phyloP scores from a whole-genome alignment of 2,888 invertebrate species.

The Molanna angustata region DNA sequence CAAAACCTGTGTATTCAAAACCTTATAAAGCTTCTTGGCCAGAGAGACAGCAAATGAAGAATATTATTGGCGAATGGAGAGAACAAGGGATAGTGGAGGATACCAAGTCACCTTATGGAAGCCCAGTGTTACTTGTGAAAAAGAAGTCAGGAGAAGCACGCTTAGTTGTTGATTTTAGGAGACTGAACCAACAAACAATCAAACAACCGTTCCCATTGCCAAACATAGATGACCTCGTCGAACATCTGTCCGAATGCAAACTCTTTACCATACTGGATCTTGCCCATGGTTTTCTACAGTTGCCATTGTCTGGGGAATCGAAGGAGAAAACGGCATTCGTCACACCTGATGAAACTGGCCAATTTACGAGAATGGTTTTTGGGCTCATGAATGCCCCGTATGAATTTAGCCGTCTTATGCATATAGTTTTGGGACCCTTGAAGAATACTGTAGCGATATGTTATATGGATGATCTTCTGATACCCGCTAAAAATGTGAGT shows the following conservation, averaged over 20 bases:
- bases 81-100: slow-evolving; percentile 1
- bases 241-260: not conserved
- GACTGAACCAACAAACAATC: not conserved
- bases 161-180: not conserved
- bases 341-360: not conserved
- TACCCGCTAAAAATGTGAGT: not conserved
- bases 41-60: not conserved
- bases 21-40: not conserved
- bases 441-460: slow-evolving; percentile 3
- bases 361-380: slow-evolving; percentile 3
- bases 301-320: not conserved
- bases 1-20: not conserved
- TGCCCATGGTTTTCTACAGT: not conserved
- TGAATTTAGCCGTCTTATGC: not conserved
- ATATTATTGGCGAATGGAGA: slow-evolving; percentile 1
- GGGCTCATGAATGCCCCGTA: slow-evolving; percentile 2
- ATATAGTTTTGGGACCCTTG: slow-evolving; percentile 1
- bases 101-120: slow-evolving; percentile 3
- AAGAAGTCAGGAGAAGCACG: slow-evolving; percentile 4
- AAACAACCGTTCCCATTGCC: not conserved
- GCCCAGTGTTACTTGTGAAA: not conserved
- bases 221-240: not conserved
- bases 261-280: not conserved
- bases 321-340: slow-evolving; percentile 2
- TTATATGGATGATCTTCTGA: slow-evolving; percentile 1